A percentile compares a stretch with the other conserved stretches of the same genome.
These are phyloP conservation scores for Melinopterus prodromus DNA, from an alignment of 2,888 invertebrate species.

Conservation along the genomic window DNA sequence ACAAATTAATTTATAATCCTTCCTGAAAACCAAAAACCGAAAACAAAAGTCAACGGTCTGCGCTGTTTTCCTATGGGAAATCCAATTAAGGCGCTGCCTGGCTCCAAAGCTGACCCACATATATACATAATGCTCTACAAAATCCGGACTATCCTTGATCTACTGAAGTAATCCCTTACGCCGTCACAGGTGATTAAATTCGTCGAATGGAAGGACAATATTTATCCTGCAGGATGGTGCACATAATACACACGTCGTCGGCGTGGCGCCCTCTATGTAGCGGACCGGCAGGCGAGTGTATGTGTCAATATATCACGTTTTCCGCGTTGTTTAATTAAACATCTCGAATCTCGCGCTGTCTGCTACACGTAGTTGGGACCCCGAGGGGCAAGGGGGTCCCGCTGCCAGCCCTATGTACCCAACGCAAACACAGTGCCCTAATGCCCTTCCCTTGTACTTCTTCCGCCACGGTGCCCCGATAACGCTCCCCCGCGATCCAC, in stretches of 20 bases:
- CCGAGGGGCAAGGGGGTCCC: slow-evolving; percentile 37
- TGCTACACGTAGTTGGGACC: background rate
- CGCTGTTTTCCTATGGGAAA: background rate
- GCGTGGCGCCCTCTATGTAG: background rate
- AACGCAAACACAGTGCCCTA: slow-evolving; percentile 47
- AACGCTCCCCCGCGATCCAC: slow-evolving; percentile 28
- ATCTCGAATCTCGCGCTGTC: slow-evolving; percentile 39
- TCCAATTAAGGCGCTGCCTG: background rate
- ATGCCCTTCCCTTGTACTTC: slow-evolving; percentile 52
- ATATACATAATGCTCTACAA: background rate
- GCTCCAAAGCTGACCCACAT: background rate
- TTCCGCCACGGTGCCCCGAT: slow-evolving; percentile 45
- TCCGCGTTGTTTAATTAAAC: slow-evolving; percentile 48
- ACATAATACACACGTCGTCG: slow-evolving; percentile 15
- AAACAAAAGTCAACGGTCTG: background rate
- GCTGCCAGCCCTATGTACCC: slow-evolving; percentile 32
- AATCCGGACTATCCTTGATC: background rate
- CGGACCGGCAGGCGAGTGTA: background rate
- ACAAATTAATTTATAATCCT: background rate
- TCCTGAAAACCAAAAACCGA: background rate
- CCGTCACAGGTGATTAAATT: slow-evolving; percentile 23
- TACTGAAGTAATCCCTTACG: slow-evolving; percentile 7
- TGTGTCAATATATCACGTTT: slow-evolving; percentile 48
- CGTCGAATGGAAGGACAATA: slow-evolving; percentile 22
- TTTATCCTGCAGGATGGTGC: slow-evolving; percentile 13